Evolutionary conservation across 2,113 vertebrate species (phyloP), one percentile per base, ranked within the genome.

Genomic region (Narcine bancroftii): DNA sequence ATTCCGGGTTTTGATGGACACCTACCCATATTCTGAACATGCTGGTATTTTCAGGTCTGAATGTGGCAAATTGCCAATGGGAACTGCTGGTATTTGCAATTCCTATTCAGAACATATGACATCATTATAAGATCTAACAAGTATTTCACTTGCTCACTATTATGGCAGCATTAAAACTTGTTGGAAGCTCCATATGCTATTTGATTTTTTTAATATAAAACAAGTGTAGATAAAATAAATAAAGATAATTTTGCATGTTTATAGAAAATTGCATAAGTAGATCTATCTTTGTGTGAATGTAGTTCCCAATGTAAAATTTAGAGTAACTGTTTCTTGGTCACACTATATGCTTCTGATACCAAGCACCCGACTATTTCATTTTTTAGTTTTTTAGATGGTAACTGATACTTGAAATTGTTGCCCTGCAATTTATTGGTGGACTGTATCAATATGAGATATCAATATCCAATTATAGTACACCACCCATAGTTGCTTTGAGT

Each of bases 381-480:
- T 91, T 47, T 69, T 91, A 91, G 65, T 42, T 69, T 91, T 36
- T 53, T 91, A 69, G 89, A 91, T 91, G 89, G 89, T 47, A 69
- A 69, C 89, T 91, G 89, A 91, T 91, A 24, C 71, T 91, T 91
- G 89, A 91, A 91, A 65, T 65, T 65, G 39, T 91, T 91, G 89
- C 89, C 10, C 24, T 71, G 89, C 89, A 69, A 91, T 91, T 91
- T 91, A 91, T 91, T 91, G 89, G 65, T 91, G 89, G 89, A 63
- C 89, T 91, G 13, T 91, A 91, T 91, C 89, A 91, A 91, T 91
- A 91, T 91, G 89, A 66, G 89, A 91, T 91, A 91, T 91, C 89
- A 91, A 91, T 91, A 91, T 91, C 89, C 89, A 91, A 91, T 91
- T 91, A 91, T 47, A 47, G 89, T 91, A 91, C 65, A 91, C 89